phyloP scores from a whole-genome alignment of 2,888 invertebrate genomes.

The Siphlonurus alternatus region DNA sequence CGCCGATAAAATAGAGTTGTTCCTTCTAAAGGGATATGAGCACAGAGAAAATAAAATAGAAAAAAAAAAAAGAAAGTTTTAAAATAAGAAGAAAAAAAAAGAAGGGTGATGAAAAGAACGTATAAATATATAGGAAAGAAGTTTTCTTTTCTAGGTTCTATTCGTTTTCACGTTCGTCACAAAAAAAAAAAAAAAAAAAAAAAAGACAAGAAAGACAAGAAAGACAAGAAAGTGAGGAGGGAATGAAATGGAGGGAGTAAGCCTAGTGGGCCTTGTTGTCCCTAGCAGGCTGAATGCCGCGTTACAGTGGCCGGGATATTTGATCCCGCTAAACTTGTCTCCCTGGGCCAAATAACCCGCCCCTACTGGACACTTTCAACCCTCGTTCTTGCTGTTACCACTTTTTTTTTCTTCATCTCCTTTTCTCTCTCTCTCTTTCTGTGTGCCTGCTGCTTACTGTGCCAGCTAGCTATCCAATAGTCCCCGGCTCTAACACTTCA shows the following conservation, averaged over 20 bases:
- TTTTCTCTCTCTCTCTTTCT: conserved; percentile 4
- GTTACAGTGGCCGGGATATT: not conserved
- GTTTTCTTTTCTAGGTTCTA: not conserved
- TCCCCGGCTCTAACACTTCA: not conserved
- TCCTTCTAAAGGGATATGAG: not conserved
- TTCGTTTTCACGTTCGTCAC: not conserved
- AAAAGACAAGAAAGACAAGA: not conserved
- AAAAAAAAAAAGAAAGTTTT: not conserved
- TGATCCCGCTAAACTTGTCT: conserved; percentile 6
- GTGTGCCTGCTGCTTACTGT: not conserved
- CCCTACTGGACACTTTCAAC: not conserved
- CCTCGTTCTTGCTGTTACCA: not conserved
- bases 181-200: no score
- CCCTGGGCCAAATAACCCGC: not conserved
- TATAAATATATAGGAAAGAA: no score
- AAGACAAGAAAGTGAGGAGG: conserved; percentile 2
- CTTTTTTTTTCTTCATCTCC: not conserved
- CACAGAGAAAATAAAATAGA: not conserved
- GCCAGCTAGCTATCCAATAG: not conserved
- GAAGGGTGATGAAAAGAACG: no score
- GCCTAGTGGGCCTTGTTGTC: not conserved
- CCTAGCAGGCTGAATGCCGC: not conserved
- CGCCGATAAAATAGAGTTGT: not conserved
- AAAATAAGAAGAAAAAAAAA: not conserved
- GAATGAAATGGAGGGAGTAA: not conserved